Conservation (phyloP, 2,113 vertebrate species). For the Serilophus lunatus region DNA sequence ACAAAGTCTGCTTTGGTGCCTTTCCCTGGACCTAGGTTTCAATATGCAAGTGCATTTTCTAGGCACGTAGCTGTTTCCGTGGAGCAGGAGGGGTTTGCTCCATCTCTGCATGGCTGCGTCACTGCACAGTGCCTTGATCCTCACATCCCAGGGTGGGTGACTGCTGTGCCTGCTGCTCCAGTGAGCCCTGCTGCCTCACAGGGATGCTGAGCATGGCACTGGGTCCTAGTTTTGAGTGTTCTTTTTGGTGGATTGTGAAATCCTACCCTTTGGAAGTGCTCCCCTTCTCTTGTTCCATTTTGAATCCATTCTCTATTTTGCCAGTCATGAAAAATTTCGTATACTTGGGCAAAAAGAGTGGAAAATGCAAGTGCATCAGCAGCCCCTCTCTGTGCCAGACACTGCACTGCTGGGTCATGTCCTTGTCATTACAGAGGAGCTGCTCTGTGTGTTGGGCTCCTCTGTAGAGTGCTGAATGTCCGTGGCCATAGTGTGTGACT, state of each 20-base stretch:
- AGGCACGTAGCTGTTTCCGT: background rate
- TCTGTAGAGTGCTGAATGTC: rapidly evolving
- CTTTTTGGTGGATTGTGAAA: background rate
- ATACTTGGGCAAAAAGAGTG: background rate
- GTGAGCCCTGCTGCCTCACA: background rate
- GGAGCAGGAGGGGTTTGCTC: background rate
- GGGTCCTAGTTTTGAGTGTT: background rate
- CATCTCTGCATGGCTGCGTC: background rate
- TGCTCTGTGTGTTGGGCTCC: background rate
- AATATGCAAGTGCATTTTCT: conserved; percentile 19
- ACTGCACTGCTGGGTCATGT: rapidly evolving
- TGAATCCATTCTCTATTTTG: background rate
- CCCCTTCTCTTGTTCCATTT: background rate
- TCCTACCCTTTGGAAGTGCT: background rate
- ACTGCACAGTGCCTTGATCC: background rate
- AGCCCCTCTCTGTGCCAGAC: background rate
- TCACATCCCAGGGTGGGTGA: background rate
- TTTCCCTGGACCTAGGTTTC: background rate
- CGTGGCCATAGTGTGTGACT: rapidly evolving
- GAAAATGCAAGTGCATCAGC: background rate
- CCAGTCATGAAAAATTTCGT: background rate
- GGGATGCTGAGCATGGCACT: background rate
- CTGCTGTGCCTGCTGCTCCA: background rate
- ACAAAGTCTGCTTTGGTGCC: background rate
- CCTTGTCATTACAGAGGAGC: rapidly evolving